Conservation (phyloP, 2,113 vertebrate species). For the Sceloporus tristichus region DNA sequence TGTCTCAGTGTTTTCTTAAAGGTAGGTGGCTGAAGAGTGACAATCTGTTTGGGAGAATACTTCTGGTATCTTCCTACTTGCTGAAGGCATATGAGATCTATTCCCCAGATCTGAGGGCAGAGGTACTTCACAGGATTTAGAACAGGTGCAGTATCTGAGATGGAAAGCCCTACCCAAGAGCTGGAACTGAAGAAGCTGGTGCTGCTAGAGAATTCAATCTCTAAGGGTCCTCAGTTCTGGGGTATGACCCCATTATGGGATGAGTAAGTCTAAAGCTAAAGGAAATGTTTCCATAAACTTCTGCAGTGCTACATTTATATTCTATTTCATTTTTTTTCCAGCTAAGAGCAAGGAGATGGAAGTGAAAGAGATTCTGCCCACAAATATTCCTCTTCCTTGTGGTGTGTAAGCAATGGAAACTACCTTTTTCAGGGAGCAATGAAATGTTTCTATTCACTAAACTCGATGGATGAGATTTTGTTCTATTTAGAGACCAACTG, state of each 20-base stretch:
- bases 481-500: background rate
- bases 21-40: background rate
- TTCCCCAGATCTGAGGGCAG: too few species aligned
- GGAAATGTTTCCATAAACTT: background rate
- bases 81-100: too few species aligned
- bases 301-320: background rate
- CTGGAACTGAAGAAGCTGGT: too few species aligned
- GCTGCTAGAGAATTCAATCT: too few species aligned
- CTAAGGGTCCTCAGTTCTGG: too few species aligned
- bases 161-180: too few species aligned
- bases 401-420: background rate
- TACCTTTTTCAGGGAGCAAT: background rate
- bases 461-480: background rate
- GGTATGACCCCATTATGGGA: too few species aligned
- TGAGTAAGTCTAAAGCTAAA: background rate
- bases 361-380: background rate
- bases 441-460: background rate
- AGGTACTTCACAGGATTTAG: too few species aligned
- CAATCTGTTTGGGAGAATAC: too few species aligned
- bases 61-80: too few species aligned
- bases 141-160: too few species aligned
- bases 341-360: background rate
- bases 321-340: background rate
- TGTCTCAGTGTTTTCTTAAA: background rate
- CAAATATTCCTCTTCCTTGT: background rate